Evolutionary conservation across 2,113 vertebrate species (phyloP).

Genomic region (Sorex araneus): DNA sequence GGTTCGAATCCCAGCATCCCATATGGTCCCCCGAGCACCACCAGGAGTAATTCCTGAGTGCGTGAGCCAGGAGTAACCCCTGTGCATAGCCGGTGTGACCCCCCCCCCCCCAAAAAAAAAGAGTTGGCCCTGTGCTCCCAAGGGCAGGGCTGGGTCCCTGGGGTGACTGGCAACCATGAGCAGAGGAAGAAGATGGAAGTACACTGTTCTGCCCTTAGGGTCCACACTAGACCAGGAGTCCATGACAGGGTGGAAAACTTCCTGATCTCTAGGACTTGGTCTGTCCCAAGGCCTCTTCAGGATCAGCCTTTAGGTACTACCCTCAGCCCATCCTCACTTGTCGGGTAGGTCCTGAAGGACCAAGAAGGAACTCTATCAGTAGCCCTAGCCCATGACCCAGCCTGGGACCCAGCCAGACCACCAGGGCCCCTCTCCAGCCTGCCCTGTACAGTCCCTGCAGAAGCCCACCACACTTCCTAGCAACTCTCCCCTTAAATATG

Average conservation of each 20-base stretch:
- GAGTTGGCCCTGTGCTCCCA: accelerated
- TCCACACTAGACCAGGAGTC: background rate
- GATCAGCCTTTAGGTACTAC: background rate
- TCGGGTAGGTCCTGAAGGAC: background rate
- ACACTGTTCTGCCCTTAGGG: background rate
- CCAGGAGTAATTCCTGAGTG: no score
- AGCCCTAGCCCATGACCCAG: background rate
- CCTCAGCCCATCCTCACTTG: background rate
- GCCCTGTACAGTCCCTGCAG: background rate
- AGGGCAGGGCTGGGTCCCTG: background rate
- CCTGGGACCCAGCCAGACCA: background rate
- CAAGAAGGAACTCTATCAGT: background rate
- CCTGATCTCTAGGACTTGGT: background rate
- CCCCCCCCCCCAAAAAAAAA: no score
- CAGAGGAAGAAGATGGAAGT: background rate
- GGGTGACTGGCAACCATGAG: background rate
- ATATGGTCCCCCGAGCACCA: no score
- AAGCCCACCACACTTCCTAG: background rate
- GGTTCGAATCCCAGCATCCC: no score
- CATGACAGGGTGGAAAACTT: background rate
- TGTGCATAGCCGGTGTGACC: no score
- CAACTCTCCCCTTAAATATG: background rate
- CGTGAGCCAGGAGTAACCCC: no score
- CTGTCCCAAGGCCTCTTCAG: background rate
- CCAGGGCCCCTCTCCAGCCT: background rate